Conservation (phyloP, 2,113 vertebrate species). For the Melanerpes aurifrons region DNA sequence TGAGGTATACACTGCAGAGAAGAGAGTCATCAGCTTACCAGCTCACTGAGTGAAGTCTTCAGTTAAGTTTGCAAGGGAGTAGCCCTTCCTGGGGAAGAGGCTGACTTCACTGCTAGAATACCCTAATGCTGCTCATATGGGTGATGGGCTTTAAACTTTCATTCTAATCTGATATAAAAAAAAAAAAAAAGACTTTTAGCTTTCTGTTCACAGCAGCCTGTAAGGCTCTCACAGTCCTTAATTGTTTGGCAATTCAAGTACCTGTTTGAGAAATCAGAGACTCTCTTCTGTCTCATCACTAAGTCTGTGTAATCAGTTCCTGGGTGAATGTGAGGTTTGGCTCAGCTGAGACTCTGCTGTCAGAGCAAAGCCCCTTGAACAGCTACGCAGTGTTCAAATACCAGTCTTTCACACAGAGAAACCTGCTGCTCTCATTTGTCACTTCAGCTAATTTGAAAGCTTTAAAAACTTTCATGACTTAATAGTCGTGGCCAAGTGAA, state of each 20-base stretch:
- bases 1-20: neutral
- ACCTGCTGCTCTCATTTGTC: slow-evolving; percentile 6
- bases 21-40: neutral
- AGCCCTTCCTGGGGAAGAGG: neutral
- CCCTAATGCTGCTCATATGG: neutral
- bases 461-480: slow-evolving; percentile 29
- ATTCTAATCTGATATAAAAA: neutral
- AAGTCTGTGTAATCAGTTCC: neutral
- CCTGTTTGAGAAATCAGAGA: neutral
- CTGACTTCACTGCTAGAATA: neutral
- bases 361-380: neutral
- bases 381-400: neutral
- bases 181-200: neutral
- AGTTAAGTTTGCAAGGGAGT: neutral
- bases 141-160: neutral
- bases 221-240: neutral
- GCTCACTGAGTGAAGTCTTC: neutral
- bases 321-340: neutral
- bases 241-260: neutral
- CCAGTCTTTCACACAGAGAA: neutral
- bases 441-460: slow-evolving; percentile 9
- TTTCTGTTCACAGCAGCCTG: neutral
- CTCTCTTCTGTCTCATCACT: neutral
- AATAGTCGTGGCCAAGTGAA: slow-evolving; percentile 6
- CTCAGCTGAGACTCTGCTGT: neutral